Evolutionary conservation across 1,140 invertebrate genomes (phyloP), one percentile per base, ranked within the genome.

Genomic region (Drosophila azteca): DNA sequence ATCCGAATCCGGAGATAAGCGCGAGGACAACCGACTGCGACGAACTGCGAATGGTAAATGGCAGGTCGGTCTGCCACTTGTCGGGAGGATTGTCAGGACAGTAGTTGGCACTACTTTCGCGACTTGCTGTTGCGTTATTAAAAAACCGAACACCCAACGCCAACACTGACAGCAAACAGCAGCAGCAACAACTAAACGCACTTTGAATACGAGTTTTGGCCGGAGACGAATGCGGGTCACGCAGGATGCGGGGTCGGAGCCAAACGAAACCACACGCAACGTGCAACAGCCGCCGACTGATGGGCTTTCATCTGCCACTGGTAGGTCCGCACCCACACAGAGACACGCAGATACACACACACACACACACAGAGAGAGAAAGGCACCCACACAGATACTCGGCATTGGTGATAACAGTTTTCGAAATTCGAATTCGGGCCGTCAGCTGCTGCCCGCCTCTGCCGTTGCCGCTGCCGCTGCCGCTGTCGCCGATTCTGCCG

Each of bases 231-330:
- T 22, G 11, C 50, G 44, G n/a, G 41, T 45, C 24, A 57, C 51
- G 65, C 61, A 61, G 35, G 43, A 69, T 50, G 71, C 26, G 39
- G 62, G 48, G 54, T 62, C 24, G 69, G 49, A 59, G 44, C 29
- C 45, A 46, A 64, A 52, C 51, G 44, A 82, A 77, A 87, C 82
- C 83, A 79, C 83, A 87, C 83, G 83, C 83, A 58, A 87, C 83
- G 83, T 88, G 83, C 83, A 87, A 87, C 83, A 88, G 83, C 83
- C 83, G 83, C 76, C 79, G 83, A 87, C 83, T 87, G 83, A 87
- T 77, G 76, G 67, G 75, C 35, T 45, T 72, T 88, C 74, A 76
- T 88, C 83, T 83, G 73, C 67, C 68, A 66, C 44, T 39, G 58
- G 52, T 70, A 75, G 67, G 60, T 52, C 43, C 44, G 24, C 74